Base-by-base conservation (phyloP, 2,888 invertebrate species). In the Helobdella robusta region DNA sequence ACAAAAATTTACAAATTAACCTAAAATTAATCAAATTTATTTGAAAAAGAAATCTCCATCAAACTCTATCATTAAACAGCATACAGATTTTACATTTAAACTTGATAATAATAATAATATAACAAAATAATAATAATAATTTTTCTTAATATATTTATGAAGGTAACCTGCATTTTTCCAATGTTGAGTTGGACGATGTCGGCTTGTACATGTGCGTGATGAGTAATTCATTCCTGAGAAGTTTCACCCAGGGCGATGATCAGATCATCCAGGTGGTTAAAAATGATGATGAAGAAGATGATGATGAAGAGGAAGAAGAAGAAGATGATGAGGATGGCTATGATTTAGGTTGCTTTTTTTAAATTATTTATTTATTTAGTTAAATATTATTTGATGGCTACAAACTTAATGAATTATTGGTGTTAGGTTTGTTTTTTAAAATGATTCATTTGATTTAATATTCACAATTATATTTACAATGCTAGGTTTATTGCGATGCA, bases 121-220 rank as follows among this genome's bases (percentile, higher is more conserved):
- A 40, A 40, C 44, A 40, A 15, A 48, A 23, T 48, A 48, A 48
- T 48, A 11, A 18, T 8, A 18, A 48, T 48, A 48, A 46, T 3
- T 48, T 48, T 23, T 48, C 23, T 6, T 48, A 48, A 48, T 18
- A 25, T 6, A 56, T 3, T 25, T 1, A n/a, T 48, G 6, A 68
- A 82, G 95, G 95, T 50, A 91, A 89, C 76, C 83, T 98, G n/a
- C 92, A 92, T 87, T 94, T 97, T 81, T 90, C 93, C 60, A 92
- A 95, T 80, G 89, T 97, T 25, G 90, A 90, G 1, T 84, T 86
- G 65, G 79, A 83, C 67, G 85, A 86, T 60, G 87, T 90, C 74
- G 74, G 73, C 44, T 89, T 88, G 75, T 98, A 95, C 79, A 89
- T 91, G 59, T 98, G 97, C 79, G 89, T 92, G 28, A 95, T 93